Percentiles rank a stretch among this genome's conserved stretches.
Evolutionary conservation across 2,113 vertebrate species (phyloP).

Genomic region (Zootoca vivipara): DNA sequence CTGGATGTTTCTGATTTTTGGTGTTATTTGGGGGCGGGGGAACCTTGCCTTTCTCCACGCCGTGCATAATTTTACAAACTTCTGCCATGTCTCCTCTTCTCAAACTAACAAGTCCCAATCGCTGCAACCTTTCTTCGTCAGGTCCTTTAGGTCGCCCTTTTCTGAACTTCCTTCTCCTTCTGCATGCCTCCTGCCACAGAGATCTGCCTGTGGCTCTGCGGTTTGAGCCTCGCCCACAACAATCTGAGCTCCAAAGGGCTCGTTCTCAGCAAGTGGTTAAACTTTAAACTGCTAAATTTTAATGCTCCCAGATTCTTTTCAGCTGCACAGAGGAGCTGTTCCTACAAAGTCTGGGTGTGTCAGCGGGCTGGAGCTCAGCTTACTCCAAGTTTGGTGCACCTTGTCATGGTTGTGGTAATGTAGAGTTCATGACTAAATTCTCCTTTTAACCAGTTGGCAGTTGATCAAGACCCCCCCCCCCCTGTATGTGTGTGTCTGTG

Average conservation of each 20-base stretch:
- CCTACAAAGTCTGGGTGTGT: neutral
- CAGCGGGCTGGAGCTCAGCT: neutral
- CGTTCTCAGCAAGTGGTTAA: neutral
- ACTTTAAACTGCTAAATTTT: neutral
- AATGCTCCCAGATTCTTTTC: neutral
- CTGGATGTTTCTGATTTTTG: no score
- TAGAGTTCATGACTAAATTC: no score
- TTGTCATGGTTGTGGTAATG: neutral
- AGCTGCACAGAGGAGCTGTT: neutral
- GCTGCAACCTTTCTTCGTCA: no score
- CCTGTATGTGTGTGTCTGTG: no score
- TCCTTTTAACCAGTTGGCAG: neutral
- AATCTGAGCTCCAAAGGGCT: neutral
- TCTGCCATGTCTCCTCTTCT: no score
- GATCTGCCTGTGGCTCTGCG: neutral
- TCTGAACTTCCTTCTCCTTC: neutral
- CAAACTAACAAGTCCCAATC: no score
- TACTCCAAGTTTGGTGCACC: neutral
- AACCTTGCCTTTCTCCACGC: no score
- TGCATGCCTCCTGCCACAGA: neutral
- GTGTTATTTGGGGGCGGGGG: no score
- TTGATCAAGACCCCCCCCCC: neutral
- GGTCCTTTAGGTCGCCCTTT: no score
- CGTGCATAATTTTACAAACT: no score
- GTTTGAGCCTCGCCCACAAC: neutral